Conservation (phyloP, 2,797 vertebrate genomes). For the Alectoris magna region DNA sequence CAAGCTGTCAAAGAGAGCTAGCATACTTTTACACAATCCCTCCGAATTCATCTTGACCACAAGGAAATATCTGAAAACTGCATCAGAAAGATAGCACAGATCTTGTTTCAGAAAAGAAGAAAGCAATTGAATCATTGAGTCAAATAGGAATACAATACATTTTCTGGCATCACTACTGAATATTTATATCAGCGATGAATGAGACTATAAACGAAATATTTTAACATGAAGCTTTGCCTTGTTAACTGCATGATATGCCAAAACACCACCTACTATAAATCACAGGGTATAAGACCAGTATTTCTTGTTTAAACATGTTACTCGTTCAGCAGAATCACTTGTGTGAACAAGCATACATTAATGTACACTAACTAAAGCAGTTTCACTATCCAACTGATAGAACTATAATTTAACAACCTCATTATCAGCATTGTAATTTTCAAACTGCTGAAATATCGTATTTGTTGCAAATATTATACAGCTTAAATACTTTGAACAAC, state of each 20-base stretch:
- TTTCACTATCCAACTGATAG: conserved; percentile 75
- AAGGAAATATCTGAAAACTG: conserved; percentile 67
- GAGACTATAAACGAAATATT: conserved; percentile 75
- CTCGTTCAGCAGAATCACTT: conserved; percentile 80
- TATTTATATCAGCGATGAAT: conserved; percentile 77
- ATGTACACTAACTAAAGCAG: conserved; percentile 67
- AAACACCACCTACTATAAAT: conserved; percentile 83
- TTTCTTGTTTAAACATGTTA: conserved; percentile 84
- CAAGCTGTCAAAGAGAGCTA: conserved; percentile 54
- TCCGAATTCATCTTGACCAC: conserved; percentile 68
- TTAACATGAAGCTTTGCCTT: conserved; percentile 77
- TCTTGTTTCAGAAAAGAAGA: conserved; percentile 67
- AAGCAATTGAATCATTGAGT: conserved; percentile 63
- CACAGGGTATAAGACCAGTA: conserved; percentile 79
- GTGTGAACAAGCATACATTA: conserved; percentile 81
- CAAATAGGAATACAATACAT: conserved; percentile 69
- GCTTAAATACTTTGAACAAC: conserved; percentile 63
- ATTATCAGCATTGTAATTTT: conserved; percentile 79
- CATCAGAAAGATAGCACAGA: conserved; percentile 52
- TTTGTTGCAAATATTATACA: conserved; percentile 71
- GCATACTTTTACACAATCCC: conserved; percentile 39
- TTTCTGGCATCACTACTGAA: conserved; percentile 69
- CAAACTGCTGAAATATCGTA: conserved; percentile 75
- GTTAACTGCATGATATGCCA: conserved; percentile 78
- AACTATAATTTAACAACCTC: conserved; percentile 79